Base-by-base conservation (phyloP, 2,113 vertebrate species). In the Dascyllus trimaculatus region DNA sequence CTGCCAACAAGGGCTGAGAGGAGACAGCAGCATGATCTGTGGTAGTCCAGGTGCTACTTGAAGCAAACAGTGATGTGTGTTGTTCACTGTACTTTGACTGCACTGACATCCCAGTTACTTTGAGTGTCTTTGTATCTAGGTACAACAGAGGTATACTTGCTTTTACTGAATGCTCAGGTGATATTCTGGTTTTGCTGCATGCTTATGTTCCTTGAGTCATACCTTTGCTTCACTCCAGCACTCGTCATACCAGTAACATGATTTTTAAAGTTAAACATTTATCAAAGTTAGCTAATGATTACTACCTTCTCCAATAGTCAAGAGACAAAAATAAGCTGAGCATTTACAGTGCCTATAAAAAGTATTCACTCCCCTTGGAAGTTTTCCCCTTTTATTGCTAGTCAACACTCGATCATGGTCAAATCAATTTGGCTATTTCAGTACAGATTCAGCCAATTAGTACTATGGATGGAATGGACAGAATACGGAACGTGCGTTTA, bases 61-160 rank as follows among this genome's bases (percentile, higher is more conserved):
- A 56, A 35, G 69, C 64, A 43, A 78, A 83, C 52, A 54, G 8
- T 48, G 46, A 58, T 7, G 19, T 66, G 49, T 67, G 46, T 62
- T 58, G 32, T 35, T 8, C 32, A 35, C 48, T 65, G 9, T 54
- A 35, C 3, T 59, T 45, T 19, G 29, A 2, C 24, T 29, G 14
- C 53, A 49, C 22, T 9, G 32, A 45, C 25, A 45, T 17, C 56
- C 38, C 11, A 17, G 15, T 48, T 64, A 64, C 52, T 40, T 40
- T 24, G 22, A 18, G 29, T 17, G 51, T 19, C 9, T 35, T 24
- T 66, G 40, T 29, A 2, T 66, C 15, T 25, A 29, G 32, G 26
- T 46, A 14, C 48, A 29, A 10, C 26, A n/a, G 1, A 7, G 29
- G 21, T 25, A 4, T 15, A 22, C 17, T n/a, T 74, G 26, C n/a